phyloP scores from a whole-genome alignment of 2,888 invertebrate species.

The Drosophila melanocephala region DNA sequence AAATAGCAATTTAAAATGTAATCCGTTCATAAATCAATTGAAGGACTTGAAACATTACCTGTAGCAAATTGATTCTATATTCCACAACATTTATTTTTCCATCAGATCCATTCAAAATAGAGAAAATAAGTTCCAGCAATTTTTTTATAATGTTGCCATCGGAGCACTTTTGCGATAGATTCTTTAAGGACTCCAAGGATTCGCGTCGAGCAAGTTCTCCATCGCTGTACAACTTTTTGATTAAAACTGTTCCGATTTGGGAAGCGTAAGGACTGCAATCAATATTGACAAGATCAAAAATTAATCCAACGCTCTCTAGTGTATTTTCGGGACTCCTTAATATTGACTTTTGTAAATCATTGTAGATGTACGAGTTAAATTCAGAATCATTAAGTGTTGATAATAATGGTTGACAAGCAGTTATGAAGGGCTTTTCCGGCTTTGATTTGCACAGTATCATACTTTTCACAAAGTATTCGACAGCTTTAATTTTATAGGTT shows the following conservation, averaged over 20 bases:
- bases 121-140: constrained; percentile 90
- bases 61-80: constrained; percentile 94
- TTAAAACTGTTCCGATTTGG: constrained; percentile 93
- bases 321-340: constrained; percentile 97
- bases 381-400: constrained; percentile 88
- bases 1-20: background rate
- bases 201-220: constrained; percentile 91
- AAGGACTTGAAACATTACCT: constrained; percentile 85
- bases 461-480: constrained; percentile 91
- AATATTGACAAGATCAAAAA: constrained; percentile 90
- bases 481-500: constrained; percentile 84
- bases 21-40: background rate
- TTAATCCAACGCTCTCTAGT: constrained; percentile 91
- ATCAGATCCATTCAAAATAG: constrained; percentile 93
- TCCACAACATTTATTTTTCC: constrained; percentile 95
- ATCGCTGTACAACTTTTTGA: constrained; percentile 93
- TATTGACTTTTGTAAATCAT: constrained; percentile 95
- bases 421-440: constrained; percentile 89
- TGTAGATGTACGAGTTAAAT: constrained; percentile 91
- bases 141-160: constrained; percentile 89
- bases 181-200: constrained; percentile 90
- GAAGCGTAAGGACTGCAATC: constrained; percentile 92
- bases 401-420: constrained; percentile 89
- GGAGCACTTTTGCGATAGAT: constrained; percentile 90
- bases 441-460: constrained; percentile 92